Evolutionary conservation across 2,797 vertebrate species (phyloP).

Genomic region (Pteronotus mesoamericanus): DNA sequence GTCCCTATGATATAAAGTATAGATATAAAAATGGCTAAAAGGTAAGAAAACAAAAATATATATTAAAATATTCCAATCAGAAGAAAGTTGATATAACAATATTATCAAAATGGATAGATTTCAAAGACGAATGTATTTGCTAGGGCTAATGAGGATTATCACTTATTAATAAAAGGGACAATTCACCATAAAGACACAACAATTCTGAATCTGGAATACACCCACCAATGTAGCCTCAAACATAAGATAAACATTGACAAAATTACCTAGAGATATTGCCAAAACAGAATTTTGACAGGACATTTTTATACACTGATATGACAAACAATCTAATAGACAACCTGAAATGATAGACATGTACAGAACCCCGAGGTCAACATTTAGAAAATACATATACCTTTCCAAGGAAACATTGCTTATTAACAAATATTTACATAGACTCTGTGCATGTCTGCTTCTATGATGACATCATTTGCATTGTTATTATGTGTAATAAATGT

Average conservation of each 20-base stretch:
- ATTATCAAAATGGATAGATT: neutral
- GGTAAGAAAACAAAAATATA: neutral
- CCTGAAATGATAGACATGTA: neutral
- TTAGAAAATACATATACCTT: neutral
- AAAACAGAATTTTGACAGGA: neutral
- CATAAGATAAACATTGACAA: neutral
- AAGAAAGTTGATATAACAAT: neutral
- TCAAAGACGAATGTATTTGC: neutral
- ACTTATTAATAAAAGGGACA: neutral
- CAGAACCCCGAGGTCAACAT: neutral
- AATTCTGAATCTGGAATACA: neutral
- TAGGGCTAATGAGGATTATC: neutral
- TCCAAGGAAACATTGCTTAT: neutral
- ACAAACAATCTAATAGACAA: neutral
- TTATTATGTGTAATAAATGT: neutral
- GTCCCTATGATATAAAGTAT: neutral
- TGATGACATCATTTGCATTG: neutral
- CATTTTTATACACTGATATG: neutral
- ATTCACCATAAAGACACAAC: neutral
- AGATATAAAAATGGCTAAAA: neutral
- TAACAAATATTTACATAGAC: neutral
- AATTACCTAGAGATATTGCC: neutral
- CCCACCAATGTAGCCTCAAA: neutral
- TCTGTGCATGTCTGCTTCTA: neutral
- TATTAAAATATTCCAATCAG: neutral